Evolutionary conservation across 2,113 vertebrate genomes (phyloP).

Genomic region (Oenanthe melanoleuca): DNA sequence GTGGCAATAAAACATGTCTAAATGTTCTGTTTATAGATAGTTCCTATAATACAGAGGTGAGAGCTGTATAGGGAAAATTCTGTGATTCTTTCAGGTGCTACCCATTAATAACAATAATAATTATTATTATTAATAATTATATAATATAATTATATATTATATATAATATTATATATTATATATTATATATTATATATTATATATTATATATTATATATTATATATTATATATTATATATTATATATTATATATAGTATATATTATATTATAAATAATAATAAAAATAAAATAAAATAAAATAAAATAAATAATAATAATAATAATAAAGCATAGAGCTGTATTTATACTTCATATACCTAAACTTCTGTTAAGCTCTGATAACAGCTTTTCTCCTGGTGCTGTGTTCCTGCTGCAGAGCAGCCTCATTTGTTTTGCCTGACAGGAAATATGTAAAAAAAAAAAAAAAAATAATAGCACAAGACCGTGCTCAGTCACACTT

Average conservation of each 20-base stretch:
- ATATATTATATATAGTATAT: too few relatives aligned
- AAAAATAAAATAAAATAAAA: too few relatives aligned
- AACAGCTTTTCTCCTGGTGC: not conserved
- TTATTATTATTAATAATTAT: too few relatives aligned
- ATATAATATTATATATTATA: too few relatives aligned
- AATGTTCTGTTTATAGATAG: not conserved
- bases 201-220: too few relatives aligned
- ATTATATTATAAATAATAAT: too few relatives aligned
- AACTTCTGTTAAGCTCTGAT: not conserved
- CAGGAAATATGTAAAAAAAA: conserved; percentile 7
- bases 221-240: too few relatives aligned
- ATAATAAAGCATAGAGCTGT: not conserved
- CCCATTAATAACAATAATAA: accelerated
- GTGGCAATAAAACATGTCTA: not conserved
- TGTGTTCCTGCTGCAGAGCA: not conserved
- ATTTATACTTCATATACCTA: not conserved
- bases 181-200: too few relatives aligned
- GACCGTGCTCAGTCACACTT: conserved; percentile 52
- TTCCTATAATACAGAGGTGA: not conserved
- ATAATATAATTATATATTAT: too few relatives aligned
- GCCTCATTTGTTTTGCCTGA: conserved; percentile 36
- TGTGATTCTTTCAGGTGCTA: not conserved
- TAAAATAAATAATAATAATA: too few relatives aligned
- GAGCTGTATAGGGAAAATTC: accelerated
- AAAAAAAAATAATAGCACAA: conserved; percentile 26